phyloP scores from a whole-genome alignment of 2,113 vertebrate genomes.

The Hydropotes inermis region DNA sequence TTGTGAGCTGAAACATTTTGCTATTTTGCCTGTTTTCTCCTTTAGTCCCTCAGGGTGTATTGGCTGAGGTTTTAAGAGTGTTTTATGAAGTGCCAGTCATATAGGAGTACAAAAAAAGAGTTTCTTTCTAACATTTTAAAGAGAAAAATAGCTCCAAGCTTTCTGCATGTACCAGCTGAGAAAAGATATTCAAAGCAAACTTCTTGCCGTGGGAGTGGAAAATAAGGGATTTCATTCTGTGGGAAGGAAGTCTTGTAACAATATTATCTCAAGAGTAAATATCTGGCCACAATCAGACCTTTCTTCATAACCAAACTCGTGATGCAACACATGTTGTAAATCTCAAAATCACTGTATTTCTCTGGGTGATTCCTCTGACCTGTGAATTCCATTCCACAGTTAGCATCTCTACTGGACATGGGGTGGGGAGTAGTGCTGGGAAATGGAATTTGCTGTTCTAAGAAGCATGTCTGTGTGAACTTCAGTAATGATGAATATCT shows the following conservation, averaged over 20 bases:
- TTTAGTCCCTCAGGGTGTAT: not conserved
- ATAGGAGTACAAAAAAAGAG: not conserved
- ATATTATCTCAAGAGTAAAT: not conserved
- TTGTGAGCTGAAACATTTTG: constrained; percentile 8
- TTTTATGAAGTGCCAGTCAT: constrained; percentile 4
- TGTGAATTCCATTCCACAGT: not conserved
- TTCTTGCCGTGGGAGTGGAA: not conserved
- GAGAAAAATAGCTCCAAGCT: not conserved
- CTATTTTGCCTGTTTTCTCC: not conserved
- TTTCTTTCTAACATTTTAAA: not conserved
- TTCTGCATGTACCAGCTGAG: not conserved
- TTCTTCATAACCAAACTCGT: not conserved
- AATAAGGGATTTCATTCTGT: not conserved
- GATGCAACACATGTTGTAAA: not conserved
- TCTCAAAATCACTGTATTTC: not conserved
- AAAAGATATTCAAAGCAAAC: not conserved
- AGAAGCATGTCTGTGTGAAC: not conserved
- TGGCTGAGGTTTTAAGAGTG: not conserved
- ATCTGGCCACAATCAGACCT: not conserved
- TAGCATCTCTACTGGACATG: not conserved
- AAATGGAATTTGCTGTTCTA: not conserved
- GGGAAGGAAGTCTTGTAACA: not conserved
- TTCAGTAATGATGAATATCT: not conserved
- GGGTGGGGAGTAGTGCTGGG: fast-evolving
- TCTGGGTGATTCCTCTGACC: not conserved